Conservation (phyloP, 2,113 vertebrate genomes). For the Oryctolagus cuniculus region mOryCun1.1 NC_091433.1:105421501-105422000, state of each 20-base stretch:
- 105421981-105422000: neutral
- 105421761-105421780: neutral
- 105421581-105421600: neutral
- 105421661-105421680: neutral
- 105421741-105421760: neutral
- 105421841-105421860: slow-evolving; percentile 15
- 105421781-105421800: neutral
- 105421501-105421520: neutral
- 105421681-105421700: neutral
- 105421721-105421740: neutral
- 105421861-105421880: neutral
- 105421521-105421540: neutral
- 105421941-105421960: neutral
- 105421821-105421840: neutral
- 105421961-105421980: neutral
- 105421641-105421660: neutral
- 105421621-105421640: neutral
- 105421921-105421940: neutral
- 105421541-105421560: neutral
- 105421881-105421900: neutral
- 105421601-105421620: neutral
- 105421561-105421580: neutral
- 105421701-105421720: neutral
- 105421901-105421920: neutral
- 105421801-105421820: neutral